A percentile compares a stretch with the other conserved stretches of the same genome.
Evolutionary conservation across 1,140 invertebrate genomes (phyloP).

Genomic region (Dendrolimus kikuchii): DNA sequence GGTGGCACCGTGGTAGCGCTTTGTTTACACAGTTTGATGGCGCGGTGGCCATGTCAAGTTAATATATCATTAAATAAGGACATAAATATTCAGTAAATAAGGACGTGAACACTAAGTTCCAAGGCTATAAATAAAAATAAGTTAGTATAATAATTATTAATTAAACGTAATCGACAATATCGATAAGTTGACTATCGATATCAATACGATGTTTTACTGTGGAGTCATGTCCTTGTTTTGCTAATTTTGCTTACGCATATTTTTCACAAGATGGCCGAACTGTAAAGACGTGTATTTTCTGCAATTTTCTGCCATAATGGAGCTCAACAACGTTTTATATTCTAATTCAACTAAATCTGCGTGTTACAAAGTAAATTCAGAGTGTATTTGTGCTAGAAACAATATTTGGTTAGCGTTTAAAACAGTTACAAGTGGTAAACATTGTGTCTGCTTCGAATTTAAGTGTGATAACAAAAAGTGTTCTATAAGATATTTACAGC

Average conservation of each 20-base stretch:
- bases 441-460: too few relatives aligned
- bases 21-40: too few relatives aligned
- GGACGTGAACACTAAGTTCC: too few relatives aligned
- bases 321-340: conserved; percentile 38
- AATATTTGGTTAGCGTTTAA: too few relatives aligned
- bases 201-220: neutral
- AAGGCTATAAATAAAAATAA: neutral
- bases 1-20: too few relatives aligned
- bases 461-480: too few relatives aligned
- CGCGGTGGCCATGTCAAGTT: too few relatives aligned
- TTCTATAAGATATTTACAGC: too few relatives aligned
- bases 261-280: conserved; percentile 64
- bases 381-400: too few relatives aligned
- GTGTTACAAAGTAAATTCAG: conserved; percentile 20
- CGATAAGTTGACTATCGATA: neutral
- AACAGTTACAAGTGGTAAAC: too few relatives aligned
- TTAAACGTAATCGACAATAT: neutral
- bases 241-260: conserved; percentile 9
- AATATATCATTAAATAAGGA: too few relatives aligned
- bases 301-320: conserved; percentile 52
- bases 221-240: neutral
- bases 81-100: too few relatives aligned
- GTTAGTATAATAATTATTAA: neutral
- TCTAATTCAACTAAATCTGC: conserved; percentile 41
- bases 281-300: conserved; percentile 59